Base-by-base conservation (phyloP, 2,797 vertebrate species). In the Cheirogaleus major region DNA sequence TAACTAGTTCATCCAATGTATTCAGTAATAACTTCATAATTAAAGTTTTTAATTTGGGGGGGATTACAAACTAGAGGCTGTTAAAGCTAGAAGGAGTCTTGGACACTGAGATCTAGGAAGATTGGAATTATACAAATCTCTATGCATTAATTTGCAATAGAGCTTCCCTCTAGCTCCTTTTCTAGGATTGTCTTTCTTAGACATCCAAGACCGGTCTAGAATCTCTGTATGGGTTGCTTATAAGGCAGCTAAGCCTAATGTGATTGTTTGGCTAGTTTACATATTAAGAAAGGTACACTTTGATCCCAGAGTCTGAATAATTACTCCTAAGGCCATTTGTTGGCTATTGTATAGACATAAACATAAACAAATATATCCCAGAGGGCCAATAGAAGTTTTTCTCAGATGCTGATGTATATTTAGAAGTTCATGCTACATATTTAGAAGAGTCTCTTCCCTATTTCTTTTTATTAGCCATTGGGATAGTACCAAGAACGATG, bases 391-490 rank as follows among this genome's bases (percentile, higher is more conserved):
- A 48, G 48, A 18, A 84, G 30, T 78, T 87, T 95, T 90, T 89
- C 67, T 97, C 72, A 96, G 67, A 95, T 95, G 76, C 23, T 79
- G 76, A 41, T 84, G 23, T 91, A 78, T 95, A 92, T 93, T 96
- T 95, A 89, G 80, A 45, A 75, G 20, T 43, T 88, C 48, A 57
- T 55, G 81, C 13, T 41, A 67, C 85, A 85, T 95, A 85, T 95
- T 97, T 95, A 88, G 81, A 95, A 87, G 20, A n/a, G 48, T 84
- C 30, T 52, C n/a, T 90, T 93, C 85, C 41, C 55, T 92, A 92
- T 73, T 93, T 89, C n/a, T 93, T 95, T 95, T 89, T 96, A 81
- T 95, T 95, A 93, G 48, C 23, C 52, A 38, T 90, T 92, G 88
- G 65, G 48, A 65, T 85, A 72, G 3, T 90, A 61, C 85, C 88